Evolutionary conservation across 2,797 vertebrate genomes (phyloP), one percentile per base, ranked within the genome.

Genomic region (Diplodus sargus): DNA sequence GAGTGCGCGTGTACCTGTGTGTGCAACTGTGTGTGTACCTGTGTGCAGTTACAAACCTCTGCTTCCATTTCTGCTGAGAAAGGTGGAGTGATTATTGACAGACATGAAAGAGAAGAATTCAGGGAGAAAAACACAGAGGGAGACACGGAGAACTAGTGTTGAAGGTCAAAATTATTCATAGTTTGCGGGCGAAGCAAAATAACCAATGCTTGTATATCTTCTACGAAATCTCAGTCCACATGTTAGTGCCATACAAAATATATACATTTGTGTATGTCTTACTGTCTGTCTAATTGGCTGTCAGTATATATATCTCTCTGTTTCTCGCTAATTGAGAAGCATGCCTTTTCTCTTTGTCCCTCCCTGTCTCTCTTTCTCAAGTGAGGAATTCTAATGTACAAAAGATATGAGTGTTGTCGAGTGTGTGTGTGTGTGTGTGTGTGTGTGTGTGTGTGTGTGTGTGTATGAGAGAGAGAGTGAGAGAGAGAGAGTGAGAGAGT

Each of bases 241-340:
- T 4, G 18, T 20, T 6, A 59, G 11, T 5, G 4, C 14, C 3
- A 12, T 43, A 20, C 13, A 52, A 20, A 6, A 39, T 6, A 25
- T 20, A 47, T 18, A 25, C 23, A 56, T 39, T 4, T 59, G 18
- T 63, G 43, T 18, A 28, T 53, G 39, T 74, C 58, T 69, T 16
- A 15, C n/a, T 68, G 12, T 57, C 5, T 12, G 34, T 78, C 16
- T 80, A 70, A 80, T 78, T 82, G 62, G 18, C 25, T 18, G 15
- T 73, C 23, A n/a, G 6, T 49, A 14, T 71, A 23, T 52, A 43
- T 2, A n/a, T 70, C 18, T 39, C 5, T 39, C 5, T 77, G 17
- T 54, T 54, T 78, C 25, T 69, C 43, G 64, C 47, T 74, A 52
- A 72, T 39, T 78, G 53, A 65, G 9, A 54, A 53, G 47, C 59